Conservation (phyloP, 2,888 invertebrate species). For the Phasia obesa region DNA sequence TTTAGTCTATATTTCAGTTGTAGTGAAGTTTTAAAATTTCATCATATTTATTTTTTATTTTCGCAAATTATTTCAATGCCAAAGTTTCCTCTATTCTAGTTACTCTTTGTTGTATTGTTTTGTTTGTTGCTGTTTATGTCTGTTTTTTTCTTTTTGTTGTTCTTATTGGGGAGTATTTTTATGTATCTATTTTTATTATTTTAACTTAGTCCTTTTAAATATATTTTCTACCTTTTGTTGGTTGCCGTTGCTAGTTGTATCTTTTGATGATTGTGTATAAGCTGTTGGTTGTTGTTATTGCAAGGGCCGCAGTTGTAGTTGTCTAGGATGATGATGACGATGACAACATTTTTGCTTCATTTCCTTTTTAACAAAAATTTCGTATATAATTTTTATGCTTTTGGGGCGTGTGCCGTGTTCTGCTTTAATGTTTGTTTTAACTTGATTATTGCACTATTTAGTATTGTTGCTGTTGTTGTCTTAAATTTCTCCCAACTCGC, state of each 20-base stretch:
- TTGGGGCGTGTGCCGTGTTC: conserved; percentile 64
- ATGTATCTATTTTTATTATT: conserved; percentile 61
- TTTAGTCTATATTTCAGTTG: conserved; percentile 13
- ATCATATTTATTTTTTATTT: background rate
- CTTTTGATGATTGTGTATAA: conserved; percentile 1
- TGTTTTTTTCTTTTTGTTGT: conserved; percentile 1
- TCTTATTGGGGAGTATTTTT: conserved; percentile 52
- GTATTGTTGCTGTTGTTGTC: conserved; percentile 13
- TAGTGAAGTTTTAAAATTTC: background rate
- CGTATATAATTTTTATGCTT: conserved; percentile 45
- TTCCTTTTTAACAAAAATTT: conserved; percentile 42
- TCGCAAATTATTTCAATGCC: background rate
- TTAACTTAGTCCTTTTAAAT: conserved; percentile 38
- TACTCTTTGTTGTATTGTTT: conserved; percentile 18
- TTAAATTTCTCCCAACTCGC: conserved; percentile 3
- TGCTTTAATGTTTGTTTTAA: conserved; percentile 29
- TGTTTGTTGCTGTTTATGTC: conserved; percentile 7
- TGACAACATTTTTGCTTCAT: conserved; percentile 37
- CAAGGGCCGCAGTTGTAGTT: conserved; percentile 39
- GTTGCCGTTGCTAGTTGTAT: conserved; percentile 12
- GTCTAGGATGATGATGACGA: conserved; percentile 17
- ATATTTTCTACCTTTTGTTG: conserved; percentile 37
- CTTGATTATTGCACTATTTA: conserved; percentile 25
- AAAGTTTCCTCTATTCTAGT: background rate
- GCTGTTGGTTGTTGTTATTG: conserved; percentile 5